phyloP scores from a whole-genome alignment of 2,113 vertebrate genomes.

The Promerops cafer region DNA sequence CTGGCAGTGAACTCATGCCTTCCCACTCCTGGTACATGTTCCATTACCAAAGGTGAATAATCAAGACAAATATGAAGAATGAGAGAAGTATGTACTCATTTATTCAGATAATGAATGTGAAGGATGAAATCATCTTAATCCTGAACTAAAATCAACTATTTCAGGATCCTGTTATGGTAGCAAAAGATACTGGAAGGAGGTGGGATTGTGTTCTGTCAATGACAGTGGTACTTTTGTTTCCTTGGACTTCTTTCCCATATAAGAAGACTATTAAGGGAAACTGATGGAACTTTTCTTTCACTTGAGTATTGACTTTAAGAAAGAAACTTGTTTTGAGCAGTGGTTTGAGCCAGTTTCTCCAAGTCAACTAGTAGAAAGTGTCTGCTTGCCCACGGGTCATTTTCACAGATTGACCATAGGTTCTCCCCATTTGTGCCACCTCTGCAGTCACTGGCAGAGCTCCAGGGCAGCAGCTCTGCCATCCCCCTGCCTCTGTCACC shows the following conservation, averaged over 20 bases:
- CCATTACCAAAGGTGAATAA: constrained; percentile 56
- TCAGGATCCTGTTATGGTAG: not conserved
- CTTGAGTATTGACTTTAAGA: not conserved
- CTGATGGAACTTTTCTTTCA: not conserved
- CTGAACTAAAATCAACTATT: constrained; percentile 28
- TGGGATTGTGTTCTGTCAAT: not conserved
- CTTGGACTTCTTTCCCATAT: not conserved
- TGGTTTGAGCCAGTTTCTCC: not conserved
- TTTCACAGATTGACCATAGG: fast-evolving
- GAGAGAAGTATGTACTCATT: not conserved
- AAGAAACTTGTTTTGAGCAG: not conserved
- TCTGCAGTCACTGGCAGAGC: not conserved
- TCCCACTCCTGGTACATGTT: constrained; percentile 23
- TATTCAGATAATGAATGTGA: constrained; percentile 19
- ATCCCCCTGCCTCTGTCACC: not conserved
- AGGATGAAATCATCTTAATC: constrained; percentile 28
- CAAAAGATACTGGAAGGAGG: not conserved
- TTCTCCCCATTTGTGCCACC: not conserved
- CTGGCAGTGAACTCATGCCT: not conserved
- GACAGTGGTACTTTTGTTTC: not conserved
- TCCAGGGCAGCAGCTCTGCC: not conserved
- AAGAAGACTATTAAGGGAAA: not conserved
- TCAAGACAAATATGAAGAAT: constrained; percentile 1
- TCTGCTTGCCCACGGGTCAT: not conserved
- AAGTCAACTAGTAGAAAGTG: not conserved